A percentile compares a stretch with the other conserved stretches of the same genome.
These are phyloP conservation scores for Polyergus mexicanus DNA, from an alignment of 1,140 invertebrate species.

Conservation along the genomic window DNA sequence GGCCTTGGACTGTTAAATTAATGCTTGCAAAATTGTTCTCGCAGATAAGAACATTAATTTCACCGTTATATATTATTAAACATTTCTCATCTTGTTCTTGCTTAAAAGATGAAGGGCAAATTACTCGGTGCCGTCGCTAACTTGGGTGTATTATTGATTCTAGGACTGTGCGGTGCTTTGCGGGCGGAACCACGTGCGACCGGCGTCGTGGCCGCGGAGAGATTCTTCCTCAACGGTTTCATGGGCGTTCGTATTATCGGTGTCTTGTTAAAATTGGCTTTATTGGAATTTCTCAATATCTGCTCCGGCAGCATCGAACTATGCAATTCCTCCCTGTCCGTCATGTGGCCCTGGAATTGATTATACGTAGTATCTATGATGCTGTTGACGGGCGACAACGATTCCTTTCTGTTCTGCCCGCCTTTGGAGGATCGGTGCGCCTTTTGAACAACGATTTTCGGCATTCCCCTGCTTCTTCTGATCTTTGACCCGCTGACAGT, in stretches of 20 bases:
- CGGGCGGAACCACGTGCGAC: conserved; percentile 43
- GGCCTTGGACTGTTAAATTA: conserved; percentile 5
- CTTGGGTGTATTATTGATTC: conserved; percentile 24
- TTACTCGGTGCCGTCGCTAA: conserved; percentile 19
- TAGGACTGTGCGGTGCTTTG: conserved; percentile 74
- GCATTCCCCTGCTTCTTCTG: conserved; percentile 70
- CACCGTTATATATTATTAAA: not conserved
- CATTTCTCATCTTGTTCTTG: not conserved
- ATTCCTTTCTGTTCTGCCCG: conserved; percentile 35
- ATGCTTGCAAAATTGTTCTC: not conserved
- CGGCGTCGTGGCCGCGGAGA: conserved; percentile 66
- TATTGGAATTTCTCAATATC: conserved; percentile 67
- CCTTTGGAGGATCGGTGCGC: conserved; percentile 20
- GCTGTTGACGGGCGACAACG: conserved; percentile 59
- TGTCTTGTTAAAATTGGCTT: conserved; percentile 71
- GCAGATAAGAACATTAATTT: not conserved
- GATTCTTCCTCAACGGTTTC: conserved; percentile 80
- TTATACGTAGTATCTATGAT: conserved; percentile 73
- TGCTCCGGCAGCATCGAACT: conserved; percentile 81
- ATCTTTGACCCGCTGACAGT: conserved; percentile 72
- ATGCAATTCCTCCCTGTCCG: conserved; percentile 78
- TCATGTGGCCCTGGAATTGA: conserved; percentile 83
- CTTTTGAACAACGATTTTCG: conserved; percentile 43
- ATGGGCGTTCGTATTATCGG: conserved; percentile 80
- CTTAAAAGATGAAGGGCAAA: conserved; percentile 32